These are phyloP conservation scores for Dendrolimus houi DNA, from an alignment of 2,888 invertebrate genomes.

Conservation along the genomic window DNA sequence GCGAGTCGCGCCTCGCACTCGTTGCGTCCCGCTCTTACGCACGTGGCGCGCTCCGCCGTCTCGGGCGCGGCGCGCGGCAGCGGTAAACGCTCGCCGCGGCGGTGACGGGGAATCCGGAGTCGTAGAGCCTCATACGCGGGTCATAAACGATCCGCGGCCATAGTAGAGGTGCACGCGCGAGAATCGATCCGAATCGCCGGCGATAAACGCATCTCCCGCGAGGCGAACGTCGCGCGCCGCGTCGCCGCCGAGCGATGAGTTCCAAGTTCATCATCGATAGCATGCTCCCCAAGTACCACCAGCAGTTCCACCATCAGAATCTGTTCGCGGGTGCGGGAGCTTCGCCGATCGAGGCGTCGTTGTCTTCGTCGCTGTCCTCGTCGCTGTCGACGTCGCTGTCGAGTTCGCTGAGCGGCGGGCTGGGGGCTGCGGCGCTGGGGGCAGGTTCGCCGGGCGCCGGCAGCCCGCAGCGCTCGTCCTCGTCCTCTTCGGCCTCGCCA, in stretches of 20 bases:
- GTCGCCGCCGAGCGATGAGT: slow-evolving; percentile 87
- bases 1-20: slow-evolving; percentile 43
- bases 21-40: slow-evolving; percentile 56
- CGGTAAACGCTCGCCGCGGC: slow-evolving; percentile 76
- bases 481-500: slow-evolving; percentile 81
- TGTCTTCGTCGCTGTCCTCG: slow-evolving; percentile 76
- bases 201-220: slow-evolving; percentile 74
- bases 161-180: slow-evolving; percentile 77
- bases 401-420: slow-evolving; percentile 79
- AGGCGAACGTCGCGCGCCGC: slow-evolving; percentile 75
- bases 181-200: slow-evolving; percentile 77
- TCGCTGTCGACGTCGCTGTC: slow-evolving; percentile 73
- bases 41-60: slow-evolving; percentile 67
- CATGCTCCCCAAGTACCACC: slow-evolving; percentile 96
- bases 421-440: slow-evolving; percentile 79
- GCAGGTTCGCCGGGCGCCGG: slow-evolving; percentile 75
- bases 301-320: slow-evolving; percentile 81
- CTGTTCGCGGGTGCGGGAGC: slow-evolving; percentile 79
- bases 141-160: slow-evolving; percentile 89
- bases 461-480: slow-evolving; percentile 79
- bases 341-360: slow-evolving; percentile 83
- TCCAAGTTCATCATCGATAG: slow-evolving; percentile 98
- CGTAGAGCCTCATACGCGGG: slow-evolving; percentile 91
- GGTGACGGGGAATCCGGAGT: slow-evolving; percentile 83
- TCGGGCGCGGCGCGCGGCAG: slow-evolving; percentile 70